Conservation (phyloP, 2,113 vertebrate species). For the Xiphias gladius region DNA sequence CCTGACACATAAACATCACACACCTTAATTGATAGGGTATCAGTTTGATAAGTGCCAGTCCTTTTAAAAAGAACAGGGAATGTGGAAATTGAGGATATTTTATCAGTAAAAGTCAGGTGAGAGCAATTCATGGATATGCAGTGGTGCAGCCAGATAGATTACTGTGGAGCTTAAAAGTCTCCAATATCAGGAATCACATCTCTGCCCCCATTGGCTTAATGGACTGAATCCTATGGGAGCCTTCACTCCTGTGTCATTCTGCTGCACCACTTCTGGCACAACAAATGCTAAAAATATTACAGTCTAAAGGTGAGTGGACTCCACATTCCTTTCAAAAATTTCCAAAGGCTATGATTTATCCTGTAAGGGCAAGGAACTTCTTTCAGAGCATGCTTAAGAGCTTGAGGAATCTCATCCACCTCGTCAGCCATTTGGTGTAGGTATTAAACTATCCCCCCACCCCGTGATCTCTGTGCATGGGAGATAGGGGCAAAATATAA, state of each 20-base stretch:
- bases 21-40: conserved; percentile 14
- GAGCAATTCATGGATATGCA: conserved; percentile 33
- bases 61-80: conserved; percentile 16
- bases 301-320: conserved; percentile 47
- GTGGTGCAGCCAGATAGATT: conserved; percentile 55
- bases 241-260: conserved; percentile 45
- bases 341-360: conserved; percentile 63
- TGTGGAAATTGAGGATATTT: conserved; percentile 31
- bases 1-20: not conserved
- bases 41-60: conserved; percentile 16
- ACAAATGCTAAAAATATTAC: conserved; percentile 60
- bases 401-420: conserved; percentile 61
- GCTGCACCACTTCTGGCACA: conserved; percentile 52
- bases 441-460: conserved; percentile 57
- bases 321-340: conserved; percentile 39
- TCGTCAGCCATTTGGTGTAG: conserved; percentile 69
- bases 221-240: conserved; percentile 57
- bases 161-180: conserved; percentile 39
- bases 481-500: conserved; percentile 66
- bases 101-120: conserved; percentile 51
- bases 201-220: conserved; percentile 59
- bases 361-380: conserved; percentile 46
- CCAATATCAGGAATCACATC: conserved; percentile 62
- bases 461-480: conserved; percentile 42
- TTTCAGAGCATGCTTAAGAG: conserved; percentile 58